Evolutionary conservation across 1,140 invertebrate genomes (phyloP).

Genomic region (Cyrtorhinus lividipennis): DNA sequence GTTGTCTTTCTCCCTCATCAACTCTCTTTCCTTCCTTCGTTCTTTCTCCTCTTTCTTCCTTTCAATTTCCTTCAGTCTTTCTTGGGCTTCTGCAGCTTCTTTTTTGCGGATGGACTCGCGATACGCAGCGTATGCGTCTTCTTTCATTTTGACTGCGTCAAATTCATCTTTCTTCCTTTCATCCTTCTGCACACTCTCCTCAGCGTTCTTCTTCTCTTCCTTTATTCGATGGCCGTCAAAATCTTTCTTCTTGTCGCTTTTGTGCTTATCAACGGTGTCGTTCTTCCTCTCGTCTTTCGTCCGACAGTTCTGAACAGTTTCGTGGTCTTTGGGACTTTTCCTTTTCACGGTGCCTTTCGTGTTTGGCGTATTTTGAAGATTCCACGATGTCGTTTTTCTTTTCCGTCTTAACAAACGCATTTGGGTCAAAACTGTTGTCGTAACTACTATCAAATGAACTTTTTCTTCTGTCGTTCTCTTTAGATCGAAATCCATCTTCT

Average conservation of each 20-base stretch:
- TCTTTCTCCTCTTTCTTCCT: slow-evolving; percentile 28
- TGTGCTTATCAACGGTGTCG: slow-evolving; percentile 5
- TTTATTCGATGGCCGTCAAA: slow-evolving; percentile 7
- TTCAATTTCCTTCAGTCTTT: slow-evolving; percentile 24
- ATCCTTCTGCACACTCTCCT: slow-evolving; percentile 18
- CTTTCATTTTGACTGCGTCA: slow-evolving; percentile 18
- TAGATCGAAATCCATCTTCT: slow-evolving; percentile 23
- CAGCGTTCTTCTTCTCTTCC: slow-evolving; percentile 20
- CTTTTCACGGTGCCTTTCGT: slow-evolving; percentile 14
- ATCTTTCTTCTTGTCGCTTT: slow-evolving; percentile 18
- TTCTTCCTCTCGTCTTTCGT: slow-evolving; percentile 22
- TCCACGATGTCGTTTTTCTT: slow-evolving; percentile 16
- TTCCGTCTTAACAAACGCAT: slow-evolving; percentile 27
- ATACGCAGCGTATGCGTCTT: slow-evolving; percentile 16
- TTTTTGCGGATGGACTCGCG: slow-evolving; percentile 22
- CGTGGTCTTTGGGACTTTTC: slow-evolving; percentile 19
- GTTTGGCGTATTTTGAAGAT: background rate
- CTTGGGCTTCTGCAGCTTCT: slow-evolving; percentile 26
- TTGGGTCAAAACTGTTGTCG: slow-evolving; percentile 26
- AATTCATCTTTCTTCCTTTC: slow-evolving; percentile 18
- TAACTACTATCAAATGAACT: background rate
- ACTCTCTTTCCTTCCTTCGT: slow-evolving; percentile 15
- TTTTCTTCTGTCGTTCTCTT: slow-evolving; percentile 22
- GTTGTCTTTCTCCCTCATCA: slow-evolving; percentile 2
- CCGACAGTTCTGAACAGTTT: slow-evolving; percentile 25